Conservation (phyloP, 2,888 invertebrate genomes). For the Drosophila testacea region DNA sequence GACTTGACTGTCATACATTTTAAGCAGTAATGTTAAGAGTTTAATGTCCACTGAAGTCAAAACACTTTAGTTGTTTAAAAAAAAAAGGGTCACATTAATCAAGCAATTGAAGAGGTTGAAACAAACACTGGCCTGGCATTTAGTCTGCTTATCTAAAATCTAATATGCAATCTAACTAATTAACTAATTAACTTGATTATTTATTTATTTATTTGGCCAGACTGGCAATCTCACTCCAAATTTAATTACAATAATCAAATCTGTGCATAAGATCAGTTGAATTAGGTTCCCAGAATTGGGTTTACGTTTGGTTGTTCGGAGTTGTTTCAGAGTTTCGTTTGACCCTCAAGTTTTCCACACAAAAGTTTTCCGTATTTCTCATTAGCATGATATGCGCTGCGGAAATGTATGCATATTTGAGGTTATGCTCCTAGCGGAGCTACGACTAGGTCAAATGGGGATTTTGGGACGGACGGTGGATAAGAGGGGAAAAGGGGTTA, state of each 20-base stretch:
- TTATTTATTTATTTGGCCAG: constrained; percentile 4
- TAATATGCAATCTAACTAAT: constrained; percentile 34
- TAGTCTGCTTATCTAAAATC: not conserved
- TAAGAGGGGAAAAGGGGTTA: not conserved
- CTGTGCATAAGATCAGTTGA: constrained; percentile 12
- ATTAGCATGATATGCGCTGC: constrained; percentile 30
- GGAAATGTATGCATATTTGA: constrained; percentile 53
- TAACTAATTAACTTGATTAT: constrained; percentile 49
- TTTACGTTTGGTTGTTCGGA: not conserved
- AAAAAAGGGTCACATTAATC: constrained; percentile 3
- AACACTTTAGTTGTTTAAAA: not conserved
- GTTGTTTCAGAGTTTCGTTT: constrained; percentile 1
- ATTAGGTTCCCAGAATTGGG: not conserved
- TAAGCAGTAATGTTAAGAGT: too few species aligned
- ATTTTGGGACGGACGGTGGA: not conserved
- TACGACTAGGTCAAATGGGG: constrained; percentile 1
- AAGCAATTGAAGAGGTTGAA: constrained; percentile 6
- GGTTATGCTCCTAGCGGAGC: constrained; percentile 14
- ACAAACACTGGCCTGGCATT: not conserved
- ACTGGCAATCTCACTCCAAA: not conserved
- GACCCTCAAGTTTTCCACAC: constrained; percentile 10
- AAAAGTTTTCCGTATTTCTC: constrained; percentile 22
- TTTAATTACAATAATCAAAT: constrained; percentile 30
- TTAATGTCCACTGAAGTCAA: not conserved
- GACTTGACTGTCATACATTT: too few species aligned